Base-by-base conservation (phyloP, 2,113 vertebrate species). In the Leuciscus idus region DNA sequence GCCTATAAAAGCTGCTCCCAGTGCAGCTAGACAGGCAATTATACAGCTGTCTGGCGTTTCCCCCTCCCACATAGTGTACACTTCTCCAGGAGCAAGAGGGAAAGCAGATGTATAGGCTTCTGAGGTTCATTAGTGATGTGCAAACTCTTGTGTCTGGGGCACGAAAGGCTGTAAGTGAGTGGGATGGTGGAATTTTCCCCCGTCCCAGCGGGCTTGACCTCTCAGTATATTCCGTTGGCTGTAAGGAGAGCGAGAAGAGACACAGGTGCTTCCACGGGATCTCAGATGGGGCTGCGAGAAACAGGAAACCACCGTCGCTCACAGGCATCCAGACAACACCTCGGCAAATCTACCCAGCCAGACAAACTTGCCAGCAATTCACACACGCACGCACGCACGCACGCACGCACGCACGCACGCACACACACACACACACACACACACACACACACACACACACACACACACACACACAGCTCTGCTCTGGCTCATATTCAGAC, bases 311-410 rank as follows among this genome's bases (percentile, higher is more conserved):
- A 46, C 61, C 83, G 73, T 48, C 81, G 85, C 66, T 57, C 59
- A 84, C 57, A 89, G 85, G 86, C 75, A 89, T 89, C 79, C 89
- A 91, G 90, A 90, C 89, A 88, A 87, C 85, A 86, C 88, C 88
- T 87, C 79, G 61, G 85, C 85, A 59, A 78, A 89, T 62, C 76
- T 78, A 76, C 70, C 73, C 77, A 81, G 70, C 72, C 86, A 73
- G 62, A 68, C 77, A 52, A 78, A 88, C 84, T 85, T 72, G 88
- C 89, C 84, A 83, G 86, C 64, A 87, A 39, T 75, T 61, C 21
- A 15, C 48, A 50, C 48, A 50, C 48, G 13, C 2, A 48, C 39
- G 8, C 39, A 43, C 73, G 64, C 78, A 83, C 50, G 55, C 48
- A 74, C 73, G 13, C 39, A 43, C 39, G 8, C 73, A 68, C 78